Percentiles rank a stretch among this genome's conserved stretches.
Evolutionary conservation across 2,113 vertebrate species (phyloP).

Genomic region (Carassius carassius): DNA sequence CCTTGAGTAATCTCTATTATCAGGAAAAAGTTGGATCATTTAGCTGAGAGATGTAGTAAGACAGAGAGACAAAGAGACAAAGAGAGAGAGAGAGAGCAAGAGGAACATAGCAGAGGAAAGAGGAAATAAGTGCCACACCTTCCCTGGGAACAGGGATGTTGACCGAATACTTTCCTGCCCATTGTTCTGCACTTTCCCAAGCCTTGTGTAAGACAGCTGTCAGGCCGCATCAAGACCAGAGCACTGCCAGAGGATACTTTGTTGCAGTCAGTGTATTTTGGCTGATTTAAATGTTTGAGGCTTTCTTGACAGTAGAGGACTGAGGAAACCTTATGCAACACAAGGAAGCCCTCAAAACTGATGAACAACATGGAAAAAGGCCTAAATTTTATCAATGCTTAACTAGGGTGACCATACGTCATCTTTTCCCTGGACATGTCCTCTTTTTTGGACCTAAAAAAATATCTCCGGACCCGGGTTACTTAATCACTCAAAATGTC

Average conservation of each 20-base stretch:
- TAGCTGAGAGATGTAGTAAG: background rate
- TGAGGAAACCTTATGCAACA: background rate
- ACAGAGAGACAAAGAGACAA: background rate
- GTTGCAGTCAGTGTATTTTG: background rate
- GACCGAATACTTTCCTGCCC: conserved; percentile 61
- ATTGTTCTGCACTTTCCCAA: conserved; percentile 70
- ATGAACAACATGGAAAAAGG: background rate
- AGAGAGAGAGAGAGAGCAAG: background rate
- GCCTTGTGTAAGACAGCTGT: conserved; percentile 16
- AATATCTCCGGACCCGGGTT: too few relatives aligned
- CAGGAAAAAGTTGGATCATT: background rate
- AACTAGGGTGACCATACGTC: too few relatives aligned
- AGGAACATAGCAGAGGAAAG: conserved; percentile 36
- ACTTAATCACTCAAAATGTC: too few relatives aligned
- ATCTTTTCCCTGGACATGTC: too few relatives aligned
- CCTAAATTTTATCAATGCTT: background rate
- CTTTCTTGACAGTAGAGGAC: background rate
- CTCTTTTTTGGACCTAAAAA: too few relatives aligned
- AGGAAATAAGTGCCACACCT: conserved; percentile 61
- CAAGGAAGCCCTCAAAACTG: background rate
- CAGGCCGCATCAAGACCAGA: conserved; percentile 27
- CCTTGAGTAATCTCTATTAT: background rate
- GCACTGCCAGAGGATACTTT: background rate
- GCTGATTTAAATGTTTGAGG: conserved; percentile 2
- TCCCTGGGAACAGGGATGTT: conserved; percentile 67